phyloP scores from a whole-genome alignment of 2,797 vertebrate genomes.

The Heliangelus exortis region DNA sequence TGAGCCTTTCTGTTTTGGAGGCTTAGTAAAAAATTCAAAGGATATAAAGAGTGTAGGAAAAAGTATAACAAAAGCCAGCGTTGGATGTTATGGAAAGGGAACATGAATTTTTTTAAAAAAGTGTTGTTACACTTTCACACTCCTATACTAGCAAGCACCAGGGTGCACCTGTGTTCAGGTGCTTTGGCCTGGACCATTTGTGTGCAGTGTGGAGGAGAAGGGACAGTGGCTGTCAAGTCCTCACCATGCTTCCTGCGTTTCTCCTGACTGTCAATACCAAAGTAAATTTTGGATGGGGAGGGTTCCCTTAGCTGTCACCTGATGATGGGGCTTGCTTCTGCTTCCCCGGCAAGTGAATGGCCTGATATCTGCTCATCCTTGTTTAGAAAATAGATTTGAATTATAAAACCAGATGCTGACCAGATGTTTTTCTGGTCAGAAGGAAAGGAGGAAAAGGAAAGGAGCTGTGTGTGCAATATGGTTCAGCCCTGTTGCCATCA shows the following conservation, averaged over 20 bases:
- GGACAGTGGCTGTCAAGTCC: not conserved
- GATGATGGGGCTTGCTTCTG: not conserved
- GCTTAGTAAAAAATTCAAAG: not conserved
- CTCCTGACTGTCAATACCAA: not conserved
- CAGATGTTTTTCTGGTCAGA: no score
- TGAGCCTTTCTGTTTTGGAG: not conserved
- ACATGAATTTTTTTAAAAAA: not conserved
- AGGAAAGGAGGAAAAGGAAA: no score
- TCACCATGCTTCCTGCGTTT: not conserved
- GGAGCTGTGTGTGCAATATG: accelerated
- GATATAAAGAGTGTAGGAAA: not conserved
- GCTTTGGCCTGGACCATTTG: not conserved
- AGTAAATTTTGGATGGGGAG: not conserved
- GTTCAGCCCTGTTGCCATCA: not conserved
- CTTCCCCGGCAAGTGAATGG: not conserved
- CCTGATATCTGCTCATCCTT: not conserved
- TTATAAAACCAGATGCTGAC: not conserved
- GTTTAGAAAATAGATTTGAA: not conserved
- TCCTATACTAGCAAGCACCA: not conserved
- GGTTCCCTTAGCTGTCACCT: not conserved
- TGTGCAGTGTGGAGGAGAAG: not conserved
- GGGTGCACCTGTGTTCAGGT: not conserved
- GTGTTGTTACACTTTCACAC: not conserved
- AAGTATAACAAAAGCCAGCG: not conserved
- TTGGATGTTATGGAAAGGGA: not conserved